Conservation (phyloP, 2,888 invertebrate species). For the Rhimphoctona megacephalus region DNA sequence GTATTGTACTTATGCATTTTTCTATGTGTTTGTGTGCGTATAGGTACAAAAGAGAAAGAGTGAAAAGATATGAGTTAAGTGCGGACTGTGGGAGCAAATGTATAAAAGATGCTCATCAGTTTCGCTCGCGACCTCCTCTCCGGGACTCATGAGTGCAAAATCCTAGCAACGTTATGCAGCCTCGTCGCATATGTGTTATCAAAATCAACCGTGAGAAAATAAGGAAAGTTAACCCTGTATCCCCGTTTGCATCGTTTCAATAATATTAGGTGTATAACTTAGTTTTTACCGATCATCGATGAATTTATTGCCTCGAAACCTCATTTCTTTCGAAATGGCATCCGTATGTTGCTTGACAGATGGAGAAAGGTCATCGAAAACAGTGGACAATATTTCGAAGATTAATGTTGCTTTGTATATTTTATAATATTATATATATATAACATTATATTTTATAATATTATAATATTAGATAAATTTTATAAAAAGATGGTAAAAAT, state of each 20-base stretch:
- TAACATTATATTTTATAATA: too few relatives aligned
- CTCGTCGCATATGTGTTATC: not conserved
- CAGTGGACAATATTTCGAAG: too few relatives aligned
- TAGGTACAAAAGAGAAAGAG: constrained; percentile 26
- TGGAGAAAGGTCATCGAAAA: too few relatives aligned
- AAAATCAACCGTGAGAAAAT: constrained; percentile 4
- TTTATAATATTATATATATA: too few relatives aligned
- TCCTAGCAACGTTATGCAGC: constrained; percentile 12
- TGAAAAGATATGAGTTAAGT: constrained; percentile 38
- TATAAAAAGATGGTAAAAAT: too few relatives aligned
- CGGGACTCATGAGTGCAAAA: not conserved
- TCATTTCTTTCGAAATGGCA: too few relatives aligned
- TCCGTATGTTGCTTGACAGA: too few relatives aligned
- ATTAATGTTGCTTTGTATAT: too few relatives aligned
- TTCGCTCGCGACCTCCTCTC: constrained; percentile 21
- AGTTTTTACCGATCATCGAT: too few relatives aligned
- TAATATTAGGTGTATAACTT: too few relatives aligned
- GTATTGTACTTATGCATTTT: constrained; percentile 12
- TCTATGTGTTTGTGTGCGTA: not conserved
- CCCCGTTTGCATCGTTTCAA: not conserved
- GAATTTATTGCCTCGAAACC: too few relatives aligned
- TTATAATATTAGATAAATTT: too few relatives aligned
- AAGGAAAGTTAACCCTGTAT: not conserved
- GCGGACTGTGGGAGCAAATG: constrained; percentile 21
- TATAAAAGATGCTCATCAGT: constrained; percentile 39